Evolutionary conservation across 2,888 invertebrate genomes (phyloP).

Genomic region (Phalera bucephala): DNA sequence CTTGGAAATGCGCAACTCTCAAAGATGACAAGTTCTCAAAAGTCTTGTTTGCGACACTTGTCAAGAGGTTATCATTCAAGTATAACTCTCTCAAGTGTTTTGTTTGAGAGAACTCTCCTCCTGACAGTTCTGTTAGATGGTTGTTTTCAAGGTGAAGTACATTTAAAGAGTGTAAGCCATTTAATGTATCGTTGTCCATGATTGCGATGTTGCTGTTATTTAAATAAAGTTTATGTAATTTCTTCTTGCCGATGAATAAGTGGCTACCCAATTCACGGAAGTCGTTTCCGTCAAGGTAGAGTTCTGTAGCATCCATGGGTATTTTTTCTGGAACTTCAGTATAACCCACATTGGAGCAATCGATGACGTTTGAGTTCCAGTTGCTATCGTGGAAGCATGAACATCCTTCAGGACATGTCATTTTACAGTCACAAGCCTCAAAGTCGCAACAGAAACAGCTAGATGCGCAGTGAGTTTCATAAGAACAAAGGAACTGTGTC

Average conservation of each 20-base stretch:
- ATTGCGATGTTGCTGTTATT: conserved; percentile 89
- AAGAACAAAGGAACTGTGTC: conserved; percentile 91
- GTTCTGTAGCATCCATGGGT: conserved; percentile 94
- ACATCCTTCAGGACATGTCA: conserved; percentile 93
- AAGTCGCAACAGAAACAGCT: conserved; percentile 94
- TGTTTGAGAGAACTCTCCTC: conserved; percentile 91
- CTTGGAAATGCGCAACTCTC: conserved; percentile 88
- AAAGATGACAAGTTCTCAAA: conserved; percentile 88
- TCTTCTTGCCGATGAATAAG: conserved; percentile 92
- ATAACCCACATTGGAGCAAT: conserved; percentile 89
- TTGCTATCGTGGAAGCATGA: conserved; percentile 93
- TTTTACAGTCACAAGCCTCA: conserved; percentile 94
- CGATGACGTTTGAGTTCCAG: conserved; percentile 92
- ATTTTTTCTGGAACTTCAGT: conserved; percentile 89
- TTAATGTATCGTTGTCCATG: conserved; percentile 90
- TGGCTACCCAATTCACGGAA: conserved; percentile 89
- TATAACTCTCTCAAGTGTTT: conserved; percentile 90
- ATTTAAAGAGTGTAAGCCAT: conserved; percentile 88
- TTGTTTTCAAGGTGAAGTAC: conserved; percentile 91
- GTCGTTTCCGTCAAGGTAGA: conserved; percentile 92
- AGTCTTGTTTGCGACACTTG: conserved; percentile 87
- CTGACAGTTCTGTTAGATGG: conserved; percentile 86
- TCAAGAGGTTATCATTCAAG: conserved; percentile 90
- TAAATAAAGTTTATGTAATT: conserved; percentile 88
- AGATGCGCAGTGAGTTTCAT: conserved; percentile 91